These are phyloP conservation scores for Cylindroiulus punctatus DNA, from an alignment of 2,888 invertebrate species.

Conservation along the genomic window DNA sequence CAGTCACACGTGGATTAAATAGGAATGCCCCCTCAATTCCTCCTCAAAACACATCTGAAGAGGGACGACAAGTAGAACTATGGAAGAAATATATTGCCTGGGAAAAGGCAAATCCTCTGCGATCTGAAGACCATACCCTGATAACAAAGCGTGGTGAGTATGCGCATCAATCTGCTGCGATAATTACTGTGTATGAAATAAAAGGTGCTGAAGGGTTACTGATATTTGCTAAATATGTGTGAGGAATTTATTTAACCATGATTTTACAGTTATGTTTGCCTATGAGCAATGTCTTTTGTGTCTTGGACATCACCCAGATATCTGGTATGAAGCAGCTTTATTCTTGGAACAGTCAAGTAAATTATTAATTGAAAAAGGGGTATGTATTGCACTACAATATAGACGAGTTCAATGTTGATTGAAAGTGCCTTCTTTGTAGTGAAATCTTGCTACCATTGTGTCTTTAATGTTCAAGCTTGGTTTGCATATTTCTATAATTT, in stretches of 20 bases:
- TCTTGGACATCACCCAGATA: slow-evolving; percentile 96
- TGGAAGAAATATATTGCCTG: slow-evolving; percentile 99
- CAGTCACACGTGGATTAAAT: slow-evolving; percentile 92
- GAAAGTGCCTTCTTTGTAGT: background rate
- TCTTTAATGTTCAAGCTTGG: no score
- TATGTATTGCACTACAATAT: slow-evolving; percentile 67
- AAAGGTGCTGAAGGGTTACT: background rate
- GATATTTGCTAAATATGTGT: slow-evolving; percentile 17
- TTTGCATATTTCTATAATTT: no score
- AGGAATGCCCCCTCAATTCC: slow-evolving; percentile 95
- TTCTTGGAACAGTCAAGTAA: slow-evolving; percentile 96
- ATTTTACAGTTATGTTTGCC: slow-evolving; percentile 87
- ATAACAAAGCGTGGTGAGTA: slow-evolving; percentile 79
- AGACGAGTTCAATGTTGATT: background rate
- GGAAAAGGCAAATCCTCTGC: slow-evolving; percentile 95
- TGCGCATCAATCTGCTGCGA: slow-evolving; percentile 45
- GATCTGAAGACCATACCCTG: slow-evolving; percentile 94
- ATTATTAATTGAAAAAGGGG: slow-evolving; percentile 92
- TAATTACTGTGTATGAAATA: slow-evolving; percentile 24
- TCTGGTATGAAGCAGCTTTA: slow-evolving; percentile 99
- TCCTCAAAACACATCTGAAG: slow-evolving; percentile 89
- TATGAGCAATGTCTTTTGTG: slow-evolving; percentile 97
- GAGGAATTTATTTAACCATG: slow-evolving; percentile 47
- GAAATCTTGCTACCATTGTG: background rate
- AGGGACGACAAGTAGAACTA: slow-evolving; percentile 93